Evolutionary conservation across 2,113 vertebrate genomes (phyloP), one percentile per base, ranked within the genome.

Genomic region (Scopus umbretta): DNA sequence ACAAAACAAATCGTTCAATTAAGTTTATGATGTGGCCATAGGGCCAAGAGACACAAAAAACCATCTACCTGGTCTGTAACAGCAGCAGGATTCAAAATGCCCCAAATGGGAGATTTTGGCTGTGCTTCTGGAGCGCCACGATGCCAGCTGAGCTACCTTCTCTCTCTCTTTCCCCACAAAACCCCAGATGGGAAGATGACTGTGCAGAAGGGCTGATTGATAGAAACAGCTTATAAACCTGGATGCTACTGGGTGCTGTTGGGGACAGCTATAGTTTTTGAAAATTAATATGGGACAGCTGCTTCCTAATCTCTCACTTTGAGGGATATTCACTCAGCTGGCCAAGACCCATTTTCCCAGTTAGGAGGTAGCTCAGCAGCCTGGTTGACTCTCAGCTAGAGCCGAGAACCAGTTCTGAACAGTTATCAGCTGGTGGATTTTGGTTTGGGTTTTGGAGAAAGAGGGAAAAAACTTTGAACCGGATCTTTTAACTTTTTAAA

Each of bases 1-100:
- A 58, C 4, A 6, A 3, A 32, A 56, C n/a, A 27, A 42, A 81
- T 27, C 4, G 5, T 10, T 47, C 8, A 32, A 0, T 70, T 18
- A 27, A 25, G 3, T 78, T 91, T 52, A 40, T 23, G 7, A 47
- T 1, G 1, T 42, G 14, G 16, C 17, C 42, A n/a, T 1, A 0
- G 25, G 53, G 55, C 22, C 53, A 78, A 81, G 9, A 42, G 36
- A n/a, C 59, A 56, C 52, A 63, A 38, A 53, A 30, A 7, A 0
- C 0, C 4, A 16, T 50, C 34, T 22, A 42, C 30, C 13, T 49
- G 38, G 10, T 72, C 61, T 29, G 42, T 55, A 38, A n/a, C 9
- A 3, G 0, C 10, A 76, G 30, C 20, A 30, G 49, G 42, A 50
- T 27, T 56, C 42, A 16, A 86, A 78, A 45, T 56, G 18, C 9